phyloP scores from a whole-genome alignment of 2,888 invertebrate species.

The Aproaerema taeniolella region DNA sequence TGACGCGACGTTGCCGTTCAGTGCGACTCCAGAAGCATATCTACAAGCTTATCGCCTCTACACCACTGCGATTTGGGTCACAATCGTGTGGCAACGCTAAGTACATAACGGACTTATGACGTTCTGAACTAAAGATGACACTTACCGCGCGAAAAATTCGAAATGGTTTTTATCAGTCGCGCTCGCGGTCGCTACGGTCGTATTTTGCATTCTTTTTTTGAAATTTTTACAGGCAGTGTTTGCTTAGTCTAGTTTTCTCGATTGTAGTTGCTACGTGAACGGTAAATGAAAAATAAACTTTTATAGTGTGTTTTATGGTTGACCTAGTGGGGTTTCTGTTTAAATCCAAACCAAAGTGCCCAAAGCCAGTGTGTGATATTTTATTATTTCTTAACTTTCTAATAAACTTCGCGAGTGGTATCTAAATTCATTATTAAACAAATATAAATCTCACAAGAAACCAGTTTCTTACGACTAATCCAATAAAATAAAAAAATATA shows the following conservation, averaged over 20 bases:
- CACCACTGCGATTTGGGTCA: constrained; percentile 32
- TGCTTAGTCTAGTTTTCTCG: neutral
- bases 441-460: too few species aligned
- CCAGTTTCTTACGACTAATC: too few species aligned
- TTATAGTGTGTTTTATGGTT: neutral
- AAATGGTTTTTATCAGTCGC: constrained; percentile 73
- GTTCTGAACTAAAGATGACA: constrained; percentile 50
- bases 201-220: constrained; percentile 28
- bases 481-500: constrained; percentile 9
- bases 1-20: constrained; percentile 73
- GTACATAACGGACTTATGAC: constrained; percentile 69
- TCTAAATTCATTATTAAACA: too few species aligned
- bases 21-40: constrained; percentile 37
- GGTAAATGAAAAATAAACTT: neutral
- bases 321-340: neutral
- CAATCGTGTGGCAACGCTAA: constrained; percentile 39
- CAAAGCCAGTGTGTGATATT: constrained; percentile 33
- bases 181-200: constrained; percentile 36
- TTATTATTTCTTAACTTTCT: too few species aligned
- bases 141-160: constrained; percentile 77
- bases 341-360: constrained; percentile 41
- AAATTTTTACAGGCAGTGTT: constrained; percentile 8
- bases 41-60: constrained; percentile 64
- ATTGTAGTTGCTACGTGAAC: neutral
- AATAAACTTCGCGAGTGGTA: neutral